Evolutionary conservation across 1,140 invertebrate species (phyloP).

Genomic region (Zaprionus ghesquierei): DNA sequence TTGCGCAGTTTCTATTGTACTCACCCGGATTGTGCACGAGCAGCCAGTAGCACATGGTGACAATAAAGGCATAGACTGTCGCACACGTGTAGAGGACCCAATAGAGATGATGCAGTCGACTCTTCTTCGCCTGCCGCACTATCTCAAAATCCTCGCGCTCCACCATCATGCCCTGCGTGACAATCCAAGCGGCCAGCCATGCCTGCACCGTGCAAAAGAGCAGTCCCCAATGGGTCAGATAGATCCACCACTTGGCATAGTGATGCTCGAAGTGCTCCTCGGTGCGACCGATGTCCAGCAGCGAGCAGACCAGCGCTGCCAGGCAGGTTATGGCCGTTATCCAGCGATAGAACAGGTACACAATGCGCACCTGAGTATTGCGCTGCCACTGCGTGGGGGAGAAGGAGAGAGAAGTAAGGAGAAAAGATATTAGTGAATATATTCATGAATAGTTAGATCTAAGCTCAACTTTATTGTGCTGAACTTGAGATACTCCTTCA

Average conservation of each 20-base stretch:
- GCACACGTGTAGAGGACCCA: constrained; percentile 86
- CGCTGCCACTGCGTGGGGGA: constrained; percentile 82
- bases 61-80: constrained; percentile 85
- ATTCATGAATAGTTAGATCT: too few relatives aligned
- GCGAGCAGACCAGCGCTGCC: constrained; percentile 83
- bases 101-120: constrained; percentile 84
- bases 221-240: constrained; percentile 88
- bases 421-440: neutral
- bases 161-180: constrained; percentile 83
- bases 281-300: constrained; percentile 83
- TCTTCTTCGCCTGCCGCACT: constrained; percentile 77
- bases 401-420: neutral
- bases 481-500: too few relatives aligned
- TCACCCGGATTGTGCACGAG: constrained; percentile 80
- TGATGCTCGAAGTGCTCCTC: constrained; percentile 81
- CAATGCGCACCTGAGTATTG: constrained; percentile 81
- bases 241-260: constrained; percentile 86
- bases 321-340: constrained; percentile 84
- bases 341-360: constrained; percentile 85
- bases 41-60: constrained; percentile 83
- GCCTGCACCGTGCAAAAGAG: constrained; percentile 83
- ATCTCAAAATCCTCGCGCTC: constrained; percentile 81
- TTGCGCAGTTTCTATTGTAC: constrained; percentile 13
- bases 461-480: too few relatives aligned
- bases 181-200: constrained; percentile 80